Conservation (phyloP, 2,113 vertebrate species). For the Proterorhinus semilunaris region DNA sequence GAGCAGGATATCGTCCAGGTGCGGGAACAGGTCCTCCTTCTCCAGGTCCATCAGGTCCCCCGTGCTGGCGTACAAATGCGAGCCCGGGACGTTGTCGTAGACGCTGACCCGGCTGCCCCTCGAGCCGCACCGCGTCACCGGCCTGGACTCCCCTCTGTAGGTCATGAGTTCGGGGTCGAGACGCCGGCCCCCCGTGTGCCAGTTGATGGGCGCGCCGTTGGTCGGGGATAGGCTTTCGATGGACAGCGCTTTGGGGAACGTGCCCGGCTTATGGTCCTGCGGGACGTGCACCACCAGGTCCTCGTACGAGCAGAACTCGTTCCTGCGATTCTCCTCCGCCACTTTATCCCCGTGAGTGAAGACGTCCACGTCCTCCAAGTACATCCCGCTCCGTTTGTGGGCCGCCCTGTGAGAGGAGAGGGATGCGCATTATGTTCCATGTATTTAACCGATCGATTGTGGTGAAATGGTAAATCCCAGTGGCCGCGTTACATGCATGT, state of each 20-base stretch:
- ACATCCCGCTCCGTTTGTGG: slow-evolving; percentile 90
- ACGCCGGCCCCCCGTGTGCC: slow-evolving; percentile 82
- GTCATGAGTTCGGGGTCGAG: slow-evolving; percentile 70
- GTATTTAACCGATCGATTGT: no score
- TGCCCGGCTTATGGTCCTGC: slow-evolving; percentile 97
- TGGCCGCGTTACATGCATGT: no score
- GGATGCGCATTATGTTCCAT: no score
- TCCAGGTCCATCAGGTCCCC: slow-evolving; percentile 93
- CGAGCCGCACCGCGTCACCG: slow-evolving; percentile 80
- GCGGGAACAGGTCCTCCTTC: slow-evolving; percentile 89
- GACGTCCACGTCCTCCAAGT: slow-evolving; percentile 89
- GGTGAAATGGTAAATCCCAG: no score
- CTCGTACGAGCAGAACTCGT: slow-evolving; percentile 92
- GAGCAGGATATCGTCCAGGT: slow-evolving; percentile 89
- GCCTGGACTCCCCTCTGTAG: slow-evolving; percentile 72
- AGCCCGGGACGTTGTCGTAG: slow-evolving; percentile 91
- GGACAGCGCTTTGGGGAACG: slow-evolving; percentile 96
- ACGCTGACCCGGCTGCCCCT: slow-evolving; percentile 85
- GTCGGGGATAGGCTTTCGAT: slow-evolving; percentile 93
- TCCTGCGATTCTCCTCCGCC: slow-evolving; percentile 78
- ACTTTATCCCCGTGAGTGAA: slow-evolving; percentile 77
- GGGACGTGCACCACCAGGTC: slow-evolving; percentile 91
- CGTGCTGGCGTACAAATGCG: slow-evolving; percentile 93
- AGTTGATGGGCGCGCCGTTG: slow-evolving; percentile 77
- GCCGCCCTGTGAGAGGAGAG: slow-evolving; percentile 61